Base-by-base conservation (phyloP, 2,888 invertebrate species). In the Leucozona laternaria region DNA sequence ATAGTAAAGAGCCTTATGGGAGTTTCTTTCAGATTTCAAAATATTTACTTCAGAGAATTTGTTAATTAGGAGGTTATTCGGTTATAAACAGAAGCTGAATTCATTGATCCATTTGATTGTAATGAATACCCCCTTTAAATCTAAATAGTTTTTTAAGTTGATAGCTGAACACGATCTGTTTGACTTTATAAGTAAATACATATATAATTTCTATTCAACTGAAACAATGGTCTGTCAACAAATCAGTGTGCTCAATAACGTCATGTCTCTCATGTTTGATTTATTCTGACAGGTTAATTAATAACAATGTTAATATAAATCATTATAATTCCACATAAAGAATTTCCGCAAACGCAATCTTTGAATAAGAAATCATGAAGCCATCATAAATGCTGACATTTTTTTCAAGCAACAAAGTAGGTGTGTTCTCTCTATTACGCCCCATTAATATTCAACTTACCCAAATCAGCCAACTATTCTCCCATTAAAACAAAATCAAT, bases 351-450 rank as follows among this genome's bases (percentile, higher is more conserved):
- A 75, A 50, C 15, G 25, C 25, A 5, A 22, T 62, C 43, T 50
- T 48, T 45, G 25, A 43, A 37, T 64, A 37, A 37, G 4, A 68
- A 75, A 68, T 75, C 73, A 75, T 80, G 57, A 58, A 80, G 70
- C 45, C 72, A 66, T 84, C 76, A 76, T 43, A 76, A 31, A 53
- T 13, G 62, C 22, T 71, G 75, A 71, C 75, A 79, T 15, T 66
- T 48, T 48, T 53, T 57, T 4, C 15, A 50, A 50, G 11, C 25
- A 37, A 43, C 71, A 43, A n/a, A 20, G 70, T 70, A 48, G 80
- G 85, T 81, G 81, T 77, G 81, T 77, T 70, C 72, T 70, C 72
- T n/a, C 53, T 66, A 20, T 60, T 53, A 64, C 71, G 64, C 17
- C 58, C 48, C 55, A 57, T 79, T 73, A 75, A 70, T 79, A 53